phyloP scores from a whole-genome alignment of 1,140 invertebrate species.

The Galleria mellonella region DNA sequence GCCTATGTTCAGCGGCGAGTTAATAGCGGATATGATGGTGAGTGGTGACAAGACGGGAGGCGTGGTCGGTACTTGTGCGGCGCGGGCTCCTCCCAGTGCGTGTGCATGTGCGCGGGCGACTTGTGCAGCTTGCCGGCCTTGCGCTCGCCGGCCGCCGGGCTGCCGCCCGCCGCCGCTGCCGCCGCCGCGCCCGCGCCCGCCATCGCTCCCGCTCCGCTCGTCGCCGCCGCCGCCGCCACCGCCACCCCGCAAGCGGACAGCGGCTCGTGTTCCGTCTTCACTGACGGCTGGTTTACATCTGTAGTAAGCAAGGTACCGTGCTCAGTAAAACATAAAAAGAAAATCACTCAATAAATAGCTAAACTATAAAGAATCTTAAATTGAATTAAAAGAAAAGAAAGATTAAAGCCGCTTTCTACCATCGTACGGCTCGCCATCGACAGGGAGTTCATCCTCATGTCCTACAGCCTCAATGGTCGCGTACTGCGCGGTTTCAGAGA shows the following conservation, averaged over 20 bases:
- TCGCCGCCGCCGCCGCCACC: conserved; percentile 20
- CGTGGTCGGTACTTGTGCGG: conserved; percentile 32
- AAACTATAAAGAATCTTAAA: too few relatives aligned
- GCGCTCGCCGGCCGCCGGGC: conserved; percentile 60
- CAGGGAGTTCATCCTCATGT: too few relatives aligned
- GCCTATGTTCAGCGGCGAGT: too few relatives aligned
- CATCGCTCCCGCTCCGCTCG: conserved; percentile 1
- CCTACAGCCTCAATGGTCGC: too few relatives aligned
- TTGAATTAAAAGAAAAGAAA: too few relatives aligned
- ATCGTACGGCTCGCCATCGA: too few relatives aligned
- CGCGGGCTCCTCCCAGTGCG: conserved; percentile 80
- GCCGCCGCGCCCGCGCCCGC: conserved; percentile 21
- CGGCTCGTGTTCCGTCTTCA: conserved; percentile 79
- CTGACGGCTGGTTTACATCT: conserved; percentile 85
- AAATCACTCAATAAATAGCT: too few relatives aligned
- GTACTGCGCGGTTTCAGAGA: too few relatives aligned
- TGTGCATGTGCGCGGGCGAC: conserved; percentile 78
- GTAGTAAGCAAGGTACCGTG: conserved; percentile 24
- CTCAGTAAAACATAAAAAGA: too few relatives aligned
- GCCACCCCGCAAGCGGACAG: conserved; percentile 18
- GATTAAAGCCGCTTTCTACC: too few relatives aligned
- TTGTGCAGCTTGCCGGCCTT: conserved; percentile 42
- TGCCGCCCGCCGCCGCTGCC: conserved; percentile 11
- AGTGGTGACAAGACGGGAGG: too few relatives aligned
- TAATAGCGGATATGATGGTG: too few relatives aligned